phyloP scores from a whole-genome alignment of 2,113 vertebrate species.

The Oryzias javanicus region DNA sequence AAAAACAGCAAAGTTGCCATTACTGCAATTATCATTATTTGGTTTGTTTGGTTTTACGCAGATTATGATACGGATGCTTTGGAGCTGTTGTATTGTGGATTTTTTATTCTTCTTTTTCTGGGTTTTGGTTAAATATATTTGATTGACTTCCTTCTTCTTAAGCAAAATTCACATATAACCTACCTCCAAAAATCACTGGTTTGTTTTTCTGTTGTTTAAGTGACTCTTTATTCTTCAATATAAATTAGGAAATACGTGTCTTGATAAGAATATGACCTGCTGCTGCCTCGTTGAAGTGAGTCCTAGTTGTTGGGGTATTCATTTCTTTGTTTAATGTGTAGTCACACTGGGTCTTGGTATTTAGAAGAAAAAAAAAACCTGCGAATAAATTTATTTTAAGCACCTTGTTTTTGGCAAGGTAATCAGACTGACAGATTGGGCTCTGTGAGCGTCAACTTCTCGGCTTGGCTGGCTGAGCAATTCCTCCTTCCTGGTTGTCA shows the following conservation, averaged over 20 bases:
- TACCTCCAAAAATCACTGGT: too few relatives aligned
- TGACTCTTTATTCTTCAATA: too few relatives aligned
- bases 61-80: too few relatives aligned
- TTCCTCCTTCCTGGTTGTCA: slow-evolving; percentile 42
- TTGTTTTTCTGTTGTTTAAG: too few relatives aligned
- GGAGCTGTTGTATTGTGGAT: too few relatives aligned
- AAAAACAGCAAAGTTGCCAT: too few relatives aligned
- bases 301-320: slow-evolving; percentile 22
- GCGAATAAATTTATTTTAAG: slow-evolving; percentile 63
- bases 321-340: slow-evolving; percentile 34
- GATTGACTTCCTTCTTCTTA: too few relatives aligned
- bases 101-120: too few relatives aligned
- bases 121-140: too few relatives aligned
- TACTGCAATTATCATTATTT: too few relatives aligned
- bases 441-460: slow-evolving; percentile 70
- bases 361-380: slow-evolving; percentile 13
- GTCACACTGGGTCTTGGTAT: slow-evolving; percentile 54
- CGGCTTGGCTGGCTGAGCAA: slow-evolving; percentile 52
- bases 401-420: slow-evolving; percentile 69
- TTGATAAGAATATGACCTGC: background rate
- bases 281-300: slow-evolving; percentile 31
- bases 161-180: too few relatives aligned
- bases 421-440: slow-evolving; percentile 75
- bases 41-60: too few relatives aligned
- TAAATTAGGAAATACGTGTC: background rate